Conservation (phyloP, 1,140 invertebrate species). For the Rhyzopertha dominica region DNA sequence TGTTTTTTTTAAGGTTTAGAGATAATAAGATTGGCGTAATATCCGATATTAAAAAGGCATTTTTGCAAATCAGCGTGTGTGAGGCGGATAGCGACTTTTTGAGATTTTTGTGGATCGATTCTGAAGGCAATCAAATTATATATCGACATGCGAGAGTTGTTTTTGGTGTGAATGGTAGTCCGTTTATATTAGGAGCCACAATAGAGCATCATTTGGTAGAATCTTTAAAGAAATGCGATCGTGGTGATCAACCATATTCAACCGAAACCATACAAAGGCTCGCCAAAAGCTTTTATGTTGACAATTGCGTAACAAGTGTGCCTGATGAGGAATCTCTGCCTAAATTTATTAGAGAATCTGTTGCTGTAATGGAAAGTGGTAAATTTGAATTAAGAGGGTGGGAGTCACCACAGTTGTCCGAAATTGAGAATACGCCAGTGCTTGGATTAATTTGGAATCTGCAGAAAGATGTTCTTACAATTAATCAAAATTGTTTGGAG, state of each 20-base stretch:
- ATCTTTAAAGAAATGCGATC: no score
- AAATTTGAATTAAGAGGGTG: constrained; percentile 6
- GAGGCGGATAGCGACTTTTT: no score
- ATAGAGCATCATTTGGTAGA: constrained; percentile 5
- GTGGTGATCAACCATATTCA: background rate
- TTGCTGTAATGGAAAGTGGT: background rate
- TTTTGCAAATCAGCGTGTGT: no score
- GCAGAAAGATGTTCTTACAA: constrained; percentile 2
- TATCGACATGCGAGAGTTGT: constrained; percentile 24
- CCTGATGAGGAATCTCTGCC: background rate
- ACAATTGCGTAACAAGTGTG: constrained; percentile 14
- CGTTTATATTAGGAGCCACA: constrained; percentile 9
- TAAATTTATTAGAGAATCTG: background rate
- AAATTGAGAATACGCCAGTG: background rate
- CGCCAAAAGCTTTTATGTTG: constrained; percentile 11
- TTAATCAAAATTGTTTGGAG: background rate
- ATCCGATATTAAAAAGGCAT: no score
- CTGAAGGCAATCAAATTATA: constrained; percentile 9
- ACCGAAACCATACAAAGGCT: background rate
- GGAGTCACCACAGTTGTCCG: background rate
- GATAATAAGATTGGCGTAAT: no score
- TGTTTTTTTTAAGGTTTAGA: no score
- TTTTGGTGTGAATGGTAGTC: constrained; percentile 24
- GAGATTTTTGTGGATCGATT: no score
- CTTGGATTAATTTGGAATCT: constrained; percentile 4